phyloP scores from a whole-genome alignment of 2,797 vertebrate species.

The Moxostoma hubbsi region DNA sequence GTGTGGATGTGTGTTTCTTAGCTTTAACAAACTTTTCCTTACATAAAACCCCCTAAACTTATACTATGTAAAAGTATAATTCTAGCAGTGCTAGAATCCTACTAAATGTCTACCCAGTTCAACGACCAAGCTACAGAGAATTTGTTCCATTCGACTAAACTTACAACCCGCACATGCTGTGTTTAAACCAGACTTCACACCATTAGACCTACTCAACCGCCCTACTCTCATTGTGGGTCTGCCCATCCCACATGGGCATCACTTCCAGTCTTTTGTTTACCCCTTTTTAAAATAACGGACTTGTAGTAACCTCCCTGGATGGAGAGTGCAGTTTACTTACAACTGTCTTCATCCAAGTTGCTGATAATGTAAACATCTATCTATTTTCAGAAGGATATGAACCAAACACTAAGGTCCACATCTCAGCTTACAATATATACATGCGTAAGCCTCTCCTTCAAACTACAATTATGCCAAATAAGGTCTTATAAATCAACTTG shows the following conservation, averaged over 20 bases:
- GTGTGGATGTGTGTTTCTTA: background rate
- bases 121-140: slow-evolving; percentile 60
- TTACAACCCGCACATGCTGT: slow-evolving; percentile 49
- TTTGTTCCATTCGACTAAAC: slow-evolving; percentile 51
- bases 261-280: slow-evolving; percentile 33
- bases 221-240: slow-evolving; percentile 56
- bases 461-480: background rate
- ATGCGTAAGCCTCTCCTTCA: background rate
- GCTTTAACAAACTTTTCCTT: background rate
- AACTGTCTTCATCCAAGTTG: slow-evolving; percentile 21
- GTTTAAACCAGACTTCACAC: slow-evolving; percentile 70
- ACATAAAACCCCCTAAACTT: background rate
- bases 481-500: background rate
- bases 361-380: slow-evolving; percentile 45
- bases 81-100: slow-evolving; percentile 44
- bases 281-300: slow-evolving; percentile 51
- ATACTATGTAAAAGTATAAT: too few relatives aligned
- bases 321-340: slow-evolving; percentile 43
- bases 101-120: slow-evolving; percentile 23
- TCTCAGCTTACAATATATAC: slow-evolving; percentile 16
- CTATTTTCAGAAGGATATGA: slow-evolving; percentile 42
- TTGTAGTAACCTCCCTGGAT: slow-evolving; percentile 40
- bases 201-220: slow-evolving; percentile 48
- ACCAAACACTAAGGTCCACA: slow-evolving; percentile 31
- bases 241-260: slow-evolving; percentile 30